Evolutionary conservation across 2,797 vertebrate genomes (phyloP).

Genomic region (Micromesistius poutassou): DNA sequence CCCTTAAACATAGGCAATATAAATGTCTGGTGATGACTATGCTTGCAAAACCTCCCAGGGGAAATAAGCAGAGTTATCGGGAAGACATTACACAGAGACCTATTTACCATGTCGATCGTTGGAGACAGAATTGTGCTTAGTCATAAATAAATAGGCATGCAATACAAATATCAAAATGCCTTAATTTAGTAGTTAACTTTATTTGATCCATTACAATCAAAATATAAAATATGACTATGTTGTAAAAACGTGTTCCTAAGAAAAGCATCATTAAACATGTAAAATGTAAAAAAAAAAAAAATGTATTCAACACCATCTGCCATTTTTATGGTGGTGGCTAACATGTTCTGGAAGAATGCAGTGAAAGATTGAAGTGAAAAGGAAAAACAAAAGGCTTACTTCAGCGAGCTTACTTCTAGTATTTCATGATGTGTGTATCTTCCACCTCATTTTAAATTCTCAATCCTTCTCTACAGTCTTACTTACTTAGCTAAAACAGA

Average conservation of each 20-base stretch:
- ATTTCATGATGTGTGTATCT: too few relatives aligned
- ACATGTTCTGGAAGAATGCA: background rate
- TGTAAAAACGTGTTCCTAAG: background rate
- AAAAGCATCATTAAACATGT: background rate
- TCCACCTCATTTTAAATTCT: too few relatives aligned
- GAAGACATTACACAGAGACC: background rate
- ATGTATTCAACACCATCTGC: background rate
- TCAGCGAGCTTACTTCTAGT: too few relatives aligned
- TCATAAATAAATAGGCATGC: background rate
- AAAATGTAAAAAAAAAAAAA: background rate
- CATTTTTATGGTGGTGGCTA: background rate
- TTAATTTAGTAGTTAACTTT: background rate
- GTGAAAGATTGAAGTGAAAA: too few relatives aligned
- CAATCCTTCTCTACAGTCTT: too few relatives aligned
- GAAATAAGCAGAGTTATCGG: background rate
- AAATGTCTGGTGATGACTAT: background rate
- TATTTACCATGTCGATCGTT: background rate
- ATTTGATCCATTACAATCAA: background rate
- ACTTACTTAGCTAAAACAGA: too few relatives aligned
- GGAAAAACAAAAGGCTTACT: too few relatives aligned
- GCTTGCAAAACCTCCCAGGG: background rate
- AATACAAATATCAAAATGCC: background rate
- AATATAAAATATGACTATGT: background rate
- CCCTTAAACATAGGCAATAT: background rate
- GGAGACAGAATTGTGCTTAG: background rate